Evolutionary conservation across 2,888 invertebrate species (phyloP).

Genomic region (Notodonta ziczac): DNA sequence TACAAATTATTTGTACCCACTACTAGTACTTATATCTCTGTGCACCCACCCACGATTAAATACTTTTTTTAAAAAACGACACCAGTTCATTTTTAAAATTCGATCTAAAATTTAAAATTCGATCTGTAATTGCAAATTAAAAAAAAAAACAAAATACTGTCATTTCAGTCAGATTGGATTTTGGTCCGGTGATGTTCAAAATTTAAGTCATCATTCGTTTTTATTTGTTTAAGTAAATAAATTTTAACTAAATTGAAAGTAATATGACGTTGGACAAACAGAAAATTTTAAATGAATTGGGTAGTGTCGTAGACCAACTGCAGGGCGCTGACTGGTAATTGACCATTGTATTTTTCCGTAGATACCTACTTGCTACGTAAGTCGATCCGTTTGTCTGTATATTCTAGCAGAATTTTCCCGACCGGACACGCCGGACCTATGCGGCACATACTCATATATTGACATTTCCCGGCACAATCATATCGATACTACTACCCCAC

Average conservation of each 20-base stretch:
- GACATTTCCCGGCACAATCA: not conserved
- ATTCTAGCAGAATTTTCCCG: too few relatives aligned
- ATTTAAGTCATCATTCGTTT: slow-evolving; percentile 34
- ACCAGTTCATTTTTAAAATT: too few relatives aligned
- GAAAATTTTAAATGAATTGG: slow-evolving; percentile 72
- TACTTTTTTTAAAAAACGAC: too few relatives aligned
- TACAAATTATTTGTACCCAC: too few relatives aligned
- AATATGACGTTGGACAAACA: slow-evolving; percentile 73
- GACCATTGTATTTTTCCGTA: slow-evolving; percentile 6
- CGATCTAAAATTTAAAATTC: slow-evolving; percentile 21
- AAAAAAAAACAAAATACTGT: slow-evolving; percentile 34
- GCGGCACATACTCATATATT: too few relatives aligned
- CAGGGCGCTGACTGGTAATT: slow-evolving; percentile 77
- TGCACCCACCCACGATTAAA: too few relatives aligned
- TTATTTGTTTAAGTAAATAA: slow-evolving; percentile 24
- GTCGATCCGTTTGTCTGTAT: not conserved
- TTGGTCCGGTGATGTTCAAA: slow-evolving; percentile 32
- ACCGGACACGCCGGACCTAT: too few relatives aligned
- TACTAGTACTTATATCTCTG: too few relatives aligned
- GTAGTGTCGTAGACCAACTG: slow-evolving; percentile 76
- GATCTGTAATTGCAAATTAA: slow-evolving; percentile 4
- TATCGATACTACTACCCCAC: not conserved
- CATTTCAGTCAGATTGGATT: slow-evolving; percentile 21
- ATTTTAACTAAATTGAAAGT: slow-evolving; percentile 23
- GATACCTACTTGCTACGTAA: too few relatives aligned